A percentile compares a stretch with the other conserved stretches of the same genome.
phyloP scores from a whole-genome alignment of 2,113 vertebrate species.

The Callipepla californica region DNA sequence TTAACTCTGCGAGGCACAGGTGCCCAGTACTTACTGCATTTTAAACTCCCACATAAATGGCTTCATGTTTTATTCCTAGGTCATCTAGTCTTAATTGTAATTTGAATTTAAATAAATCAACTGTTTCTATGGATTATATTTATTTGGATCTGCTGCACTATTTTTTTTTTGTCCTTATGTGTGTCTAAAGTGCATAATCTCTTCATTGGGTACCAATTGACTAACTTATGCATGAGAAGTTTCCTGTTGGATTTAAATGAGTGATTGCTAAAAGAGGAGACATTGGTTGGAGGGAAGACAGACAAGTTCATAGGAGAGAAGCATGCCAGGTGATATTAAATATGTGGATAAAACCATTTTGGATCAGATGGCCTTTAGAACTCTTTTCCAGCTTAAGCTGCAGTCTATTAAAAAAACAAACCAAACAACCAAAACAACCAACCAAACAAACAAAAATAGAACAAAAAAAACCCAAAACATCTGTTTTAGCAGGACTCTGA shows the following conservation, averaged over 20 bases:
- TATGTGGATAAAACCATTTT: not conserved
- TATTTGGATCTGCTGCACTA: not conserved
- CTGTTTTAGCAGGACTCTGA: not conserved
- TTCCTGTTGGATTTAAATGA: not conserved
- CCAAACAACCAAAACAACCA: no score
- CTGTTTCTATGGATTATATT: not conserved
- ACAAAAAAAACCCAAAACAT: no score
- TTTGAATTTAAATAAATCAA: not conserved
- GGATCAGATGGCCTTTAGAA: not conserved
- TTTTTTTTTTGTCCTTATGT: not conserved
- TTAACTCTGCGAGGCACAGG: fast-evolving
- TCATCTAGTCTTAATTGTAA: not conserved
- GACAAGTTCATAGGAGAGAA: not conserved
- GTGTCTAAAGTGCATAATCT: not conserved
- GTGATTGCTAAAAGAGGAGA: not conserved
- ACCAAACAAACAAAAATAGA: no score
- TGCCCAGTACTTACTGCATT: not conserved
- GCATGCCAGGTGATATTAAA: not conserved
- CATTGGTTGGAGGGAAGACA: fast-evolving
- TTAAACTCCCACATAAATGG: not conserved
- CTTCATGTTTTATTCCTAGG: not conserved
- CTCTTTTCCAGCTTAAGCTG: not conserved
- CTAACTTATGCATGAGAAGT: not conserved
- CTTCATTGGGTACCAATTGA: not conserved
- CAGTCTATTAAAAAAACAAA: not conserved